Evolutionary conservation across 2,797 vertebrate species (phyloP), one percentile per base, ranked within the genome.

Genomic region (Gallinago stenura): DNA sequence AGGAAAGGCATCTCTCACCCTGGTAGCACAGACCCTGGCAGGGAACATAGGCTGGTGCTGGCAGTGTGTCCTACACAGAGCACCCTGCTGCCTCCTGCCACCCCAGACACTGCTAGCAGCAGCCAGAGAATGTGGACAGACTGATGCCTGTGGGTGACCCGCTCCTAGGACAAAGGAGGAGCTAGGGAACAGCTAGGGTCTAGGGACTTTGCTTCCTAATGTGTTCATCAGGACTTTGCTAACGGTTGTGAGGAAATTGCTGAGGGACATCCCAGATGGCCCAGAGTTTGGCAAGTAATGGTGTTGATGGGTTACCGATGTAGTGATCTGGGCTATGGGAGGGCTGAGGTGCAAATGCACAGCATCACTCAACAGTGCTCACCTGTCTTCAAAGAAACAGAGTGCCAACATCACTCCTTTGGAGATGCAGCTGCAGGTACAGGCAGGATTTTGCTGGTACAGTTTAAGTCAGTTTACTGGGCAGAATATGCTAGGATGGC

Each of bases 71-170:
- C 41, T 28, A 3, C 28, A 2, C n/a, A 25, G 35, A 56, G 16
- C 11, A 17, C 25, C 48, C n/a, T 21, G 48, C 22, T 65, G 33
- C 51, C 33, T 41, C 22, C 28, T 10, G 54, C 18, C 22, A 43
- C 7, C 19, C 19, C 0, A 5, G 20, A 9, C 46, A 7, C 15
- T 9, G 26, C 51, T 14, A 16, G 35, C 17, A 35, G 85, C 54
- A 43, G 39, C 48, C 54, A 58, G 50, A 58, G 50, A 33, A 25
- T 43, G 6, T 0, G 1, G 51, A 24, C 0, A 0, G 64, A 26
- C 28, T 19, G 54, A 35, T 1, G 2, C 7, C 12, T 35, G 39
- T 31, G 57, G 11, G 26, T 33, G 53, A 46, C 41, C 24, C 33
- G 12, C 41, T 22, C 28, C 7, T 26, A 11, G 70, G 53, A 21